These are phyloP conservation scores for Coranthus polyacanthus DNA, from an alignment of 2,797 vertebrate species.

Conservation along the genomic window DNA sequence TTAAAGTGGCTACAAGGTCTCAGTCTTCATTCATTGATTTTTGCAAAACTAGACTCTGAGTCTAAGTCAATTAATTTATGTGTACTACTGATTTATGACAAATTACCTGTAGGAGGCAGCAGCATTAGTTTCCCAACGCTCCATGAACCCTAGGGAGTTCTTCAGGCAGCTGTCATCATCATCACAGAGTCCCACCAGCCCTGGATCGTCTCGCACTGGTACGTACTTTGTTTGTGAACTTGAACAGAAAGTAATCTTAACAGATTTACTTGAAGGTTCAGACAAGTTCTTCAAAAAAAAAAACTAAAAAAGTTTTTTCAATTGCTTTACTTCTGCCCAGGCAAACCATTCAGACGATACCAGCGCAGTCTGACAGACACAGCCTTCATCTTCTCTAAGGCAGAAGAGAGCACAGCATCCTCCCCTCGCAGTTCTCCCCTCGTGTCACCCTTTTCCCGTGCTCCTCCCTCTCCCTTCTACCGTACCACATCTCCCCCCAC, in stretches of 20 bases:
- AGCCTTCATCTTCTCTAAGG: slow-evolving; percentile 87
- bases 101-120: slow-evolving; percentile 84
- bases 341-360: slow-evolving; percentile 86
- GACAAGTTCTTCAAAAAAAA: slow-evolving; percentile 4
- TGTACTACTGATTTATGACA: too few species aligned
- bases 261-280: background rate
- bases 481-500: slow-evolving; percentile 71
- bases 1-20: too few species aligned
- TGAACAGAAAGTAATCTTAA: background rate
- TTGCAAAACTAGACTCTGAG: background rate
- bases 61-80: background rate
- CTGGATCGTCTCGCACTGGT: slow-evolving; percentile 82
- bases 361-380: slow-evolving; percentile 92
- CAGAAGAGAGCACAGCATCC: slow-evolving; percentile 68
- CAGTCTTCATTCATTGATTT: background rate
- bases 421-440: slow-evolving; percentile 80
- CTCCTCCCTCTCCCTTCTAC: slow-evolving; percentile 65
- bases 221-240: slow-evolving; percentile 16
- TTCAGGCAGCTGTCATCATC: slow-evolving; percentile 87
- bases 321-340: slow-evolving; percentile 59
- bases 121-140: slow-evolving; percentile 85
- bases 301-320: background rate
- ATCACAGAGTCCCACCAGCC: slow-evolving; percentile 77
- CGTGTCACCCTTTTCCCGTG: slow-evolving; percentile 83
- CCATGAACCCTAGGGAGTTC: slow-evolving; percentile 88